Evolutionary conservation across 2,888 invertebrate genomes (phyloP), one percentile per base, ranked within the genome.

Genomic region (Drosophila hawaiiensis): DNA sequence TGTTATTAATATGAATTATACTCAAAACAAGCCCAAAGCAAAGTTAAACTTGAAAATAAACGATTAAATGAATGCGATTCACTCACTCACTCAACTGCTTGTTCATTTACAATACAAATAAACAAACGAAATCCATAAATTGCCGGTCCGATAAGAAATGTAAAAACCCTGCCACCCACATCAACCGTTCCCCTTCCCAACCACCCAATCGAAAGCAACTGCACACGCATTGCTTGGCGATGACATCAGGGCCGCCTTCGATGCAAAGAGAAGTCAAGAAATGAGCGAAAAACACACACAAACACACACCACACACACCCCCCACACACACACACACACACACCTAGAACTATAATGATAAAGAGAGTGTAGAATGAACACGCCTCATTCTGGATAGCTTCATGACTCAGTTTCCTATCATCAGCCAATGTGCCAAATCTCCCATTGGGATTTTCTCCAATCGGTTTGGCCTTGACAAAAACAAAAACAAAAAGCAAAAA

Each of bases 211-310:
- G 9, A 53, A 41, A 43, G 43, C 56, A 71, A 65, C 68, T 72
- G 72, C 76, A 80, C 65, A 76, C 80, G 80, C 89, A 89, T 84
- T 81, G 61, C 61, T 84, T 50, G 82, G 67, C 82, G 87, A 89
- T 84, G 84, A 84, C 84, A 84, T 84, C 84, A 84, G 84, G 47
- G 53, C 39, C n/a, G 9, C 37, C n/a, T 10, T n/a, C 19, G 59
- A 73, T 83, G 86, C 87, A 80, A 71, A 77, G 63, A 65, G 61
- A 61, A 10, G 31, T 47, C 22, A 16, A 16, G 47, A 47, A 47
- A 47, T 16, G 16, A 47, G 47, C 14, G 16, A 25, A 25, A 47
- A 47, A 22, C 7, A 22, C 22, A 47, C 22, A 47, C 43, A 3
- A 3, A n/a, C 0, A 41, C n/a, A 41, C 43, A 35, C 43, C 25